A percentile compares a stretch with the other conserved stretches of the same genome.
Conservation (phyloP, 2,888 invertebrate genomes). For the Tiliacea citrago region DNA sequence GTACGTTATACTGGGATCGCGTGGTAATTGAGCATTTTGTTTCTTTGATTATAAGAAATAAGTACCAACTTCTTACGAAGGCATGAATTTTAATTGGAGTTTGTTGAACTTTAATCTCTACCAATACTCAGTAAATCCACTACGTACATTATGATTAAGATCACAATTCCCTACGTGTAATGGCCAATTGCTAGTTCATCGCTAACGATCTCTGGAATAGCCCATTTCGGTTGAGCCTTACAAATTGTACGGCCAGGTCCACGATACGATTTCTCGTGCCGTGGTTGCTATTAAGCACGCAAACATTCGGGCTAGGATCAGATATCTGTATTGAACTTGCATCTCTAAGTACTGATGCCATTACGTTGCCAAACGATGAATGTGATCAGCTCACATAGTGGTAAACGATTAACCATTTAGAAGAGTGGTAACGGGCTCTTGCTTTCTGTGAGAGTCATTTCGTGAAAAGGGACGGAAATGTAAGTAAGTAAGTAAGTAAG, state of each 20-base stretch:
- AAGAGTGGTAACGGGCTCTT: no score
- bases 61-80: not conserved
- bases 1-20: no score
- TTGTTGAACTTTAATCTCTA: conserved; percentile 46
- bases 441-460: no score
- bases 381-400: not conserved
- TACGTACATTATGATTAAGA: conserved; percentile 55
- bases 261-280: conserved; percentile 53
- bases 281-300: conserved; percentile 53
- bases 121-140: conserved; percentile 50
- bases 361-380: conserved; percentile 32
- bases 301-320: conserved; percentile 38
- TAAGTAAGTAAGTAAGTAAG: no score
- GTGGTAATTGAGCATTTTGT: not conserved
- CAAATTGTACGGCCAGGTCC: conserved; percentile 54
- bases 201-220: conserved; percentile 57
- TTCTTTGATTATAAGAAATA: not conserved
- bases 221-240: conserved; percentile 63
- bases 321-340: conserved; percentile 47
- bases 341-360: conserved; percentile 34
- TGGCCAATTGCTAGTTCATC: conserved; percentile 60
- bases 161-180: conserved; percentile 61
- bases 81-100: conserved; percentile 23
- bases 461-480: no score
- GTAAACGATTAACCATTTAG: conserved; percentile 1